Evolutionary conservation across 2,888 invertebrate genomes (phyloP), one percentile per base, ranked within the genome.

Genomic region (Erannis defoliaria): DNA sequence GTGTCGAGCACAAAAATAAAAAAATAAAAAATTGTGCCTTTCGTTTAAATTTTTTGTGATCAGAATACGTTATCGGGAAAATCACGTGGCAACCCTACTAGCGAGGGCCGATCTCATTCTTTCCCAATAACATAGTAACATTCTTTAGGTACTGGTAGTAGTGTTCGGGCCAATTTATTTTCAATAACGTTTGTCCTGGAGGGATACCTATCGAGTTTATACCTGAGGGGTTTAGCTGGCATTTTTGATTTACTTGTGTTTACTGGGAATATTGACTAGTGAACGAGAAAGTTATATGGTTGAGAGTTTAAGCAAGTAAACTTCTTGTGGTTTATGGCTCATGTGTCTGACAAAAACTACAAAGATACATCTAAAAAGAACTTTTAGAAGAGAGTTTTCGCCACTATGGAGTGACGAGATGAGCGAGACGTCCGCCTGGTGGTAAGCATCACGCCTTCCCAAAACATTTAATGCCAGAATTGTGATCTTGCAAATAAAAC

Each of bases 141-240:
- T 70, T 68, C 67, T 67, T 67, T 48, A 65, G 62, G 48, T 26
- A 26, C 26, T 26, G 6, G 26, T 5, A 26, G 26, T 60, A 64
- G 61, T 65, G 68, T 55, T 65, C 53, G 42, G 60, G 54, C 60
- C 71, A 71, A 71, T 71, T 71, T 71, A 71, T 68, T 71, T 71
- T 63, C 71, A 68, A 71, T 71, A 71, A 70, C 70, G 65, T 65
- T 68, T 65, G 68, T 67, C 55, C 57, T 57, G 59, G 62, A 60
- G 56, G 62, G 53, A 56, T 43, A 40, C 54, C 49, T 50, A 45
- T 48, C 46, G 16, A 19, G 35, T 18, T 45, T 53, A 57, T 57
- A 58, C 51, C 58, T 51, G 37, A 26, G 33, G 19, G 12, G 16
- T 40, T 38, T 18, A 55, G 50, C 16, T 18, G 14, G 4, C 21